Base-by-base conservation (phyloP, 2,888 invertebrate genomes). In the Azorinus chamasolen region DNA sequence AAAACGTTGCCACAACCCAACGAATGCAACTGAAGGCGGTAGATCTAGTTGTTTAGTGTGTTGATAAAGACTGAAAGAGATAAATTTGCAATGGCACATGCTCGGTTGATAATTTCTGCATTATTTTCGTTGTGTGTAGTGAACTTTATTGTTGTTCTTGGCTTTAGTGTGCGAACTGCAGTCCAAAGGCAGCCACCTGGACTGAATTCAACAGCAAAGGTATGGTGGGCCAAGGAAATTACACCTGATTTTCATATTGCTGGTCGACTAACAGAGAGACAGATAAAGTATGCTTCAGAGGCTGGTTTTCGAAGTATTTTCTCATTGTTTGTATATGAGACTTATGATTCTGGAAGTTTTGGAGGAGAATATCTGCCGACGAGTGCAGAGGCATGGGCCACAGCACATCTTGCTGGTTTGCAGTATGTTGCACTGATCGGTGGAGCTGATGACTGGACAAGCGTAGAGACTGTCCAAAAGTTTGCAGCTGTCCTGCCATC, bases 211-310 rank as follows among this genome's bases (percentile, higher is more conserved):
- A 79, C 86, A n/a, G 76, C 75, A 12, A 89, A 90, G 77, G 61
- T 86, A 25, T 91, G 91, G 91, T 91, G 90, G 90, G 86, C 88
- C 0, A 90, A 90, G 69, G 87, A 87, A 75, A 76, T 90, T 12
- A 89, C 90, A 0, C 79, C 88, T 6, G 87, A 87, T 32, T 83
- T 87, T 22, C 86, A 88, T 73, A 82, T 89, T 2, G 85, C 88
- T 14, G 91, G 91, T 10, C 57, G 90, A 27, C 71, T 88, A 24
- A 87, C 90, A 6, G 86, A 84, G 51, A 63, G 88, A 32, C 88
- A 90, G 62, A 85, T 90, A 37, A 90, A 90, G 70, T 90, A 89
- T 68, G 88, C 89, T 10, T 71, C 85, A n/a, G 91, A 91, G 12
- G 85, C 82, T 5, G 90, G 90, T 0, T 90, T 90, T 68, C 83